phyloP scores from a whole-genome alignment of 2,888 invertebrate species.

The Flexamia atlantica region DNA sequence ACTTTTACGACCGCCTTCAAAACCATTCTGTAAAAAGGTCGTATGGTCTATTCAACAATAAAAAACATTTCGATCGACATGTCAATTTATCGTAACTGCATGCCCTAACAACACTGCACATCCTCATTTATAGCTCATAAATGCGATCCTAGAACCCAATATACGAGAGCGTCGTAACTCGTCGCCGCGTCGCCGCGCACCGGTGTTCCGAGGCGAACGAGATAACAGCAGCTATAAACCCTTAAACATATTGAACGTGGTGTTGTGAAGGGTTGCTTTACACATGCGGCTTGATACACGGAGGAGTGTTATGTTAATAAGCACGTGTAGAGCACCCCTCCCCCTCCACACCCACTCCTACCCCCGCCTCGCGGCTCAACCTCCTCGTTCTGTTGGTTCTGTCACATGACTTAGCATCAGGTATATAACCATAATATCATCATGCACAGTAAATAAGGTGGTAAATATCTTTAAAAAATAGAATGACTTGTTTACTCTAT shows the following conservation, averaged over 20 bases:
- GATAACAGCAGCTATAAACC: not conserved
- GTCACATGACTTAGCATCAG: too few species aligned
- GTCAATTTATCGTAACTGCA: too few species aligned
- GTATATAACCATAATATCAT: too few species aligned
- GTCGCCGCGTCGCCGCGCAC: not conserved
- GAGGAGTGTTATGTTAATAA: conserved; percentile 14
- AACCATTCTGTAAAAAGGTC: too few species aligned
- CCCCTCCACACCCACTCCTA: not conserved
- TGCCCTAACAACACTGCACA: not conserved
- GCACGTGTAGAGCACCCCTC: not conserved
- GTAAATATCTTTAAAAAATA: too few species aligned
- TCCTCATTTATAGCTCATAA: not conserved
- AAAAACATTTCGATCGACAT: too few species aligned
- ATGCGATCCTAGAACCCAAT: not conserved
- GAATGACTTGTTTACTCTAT: too few species aligned
- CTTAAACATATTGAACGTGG: not conserved
- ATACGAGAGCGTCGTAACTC: not conserved
- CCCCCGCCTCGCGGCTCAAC: not conserved
- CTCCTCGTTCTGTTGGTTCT: not conserved
- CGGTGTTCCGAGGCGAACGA: not conserved
- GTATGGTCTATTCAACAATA: too few species aligned
- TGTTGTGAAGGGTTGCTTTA: not conserved
- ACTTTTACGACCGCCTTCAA: too few species aligned
- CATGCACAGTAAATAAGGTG: too few species aligned
- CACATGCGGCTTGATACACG: not conserved